A percentile compares a stretch with the other conserved stretches of the same genome.
Conservation (phyloP, 2,113 vertebrate species). For the Ellobius talpinus region DNA sequence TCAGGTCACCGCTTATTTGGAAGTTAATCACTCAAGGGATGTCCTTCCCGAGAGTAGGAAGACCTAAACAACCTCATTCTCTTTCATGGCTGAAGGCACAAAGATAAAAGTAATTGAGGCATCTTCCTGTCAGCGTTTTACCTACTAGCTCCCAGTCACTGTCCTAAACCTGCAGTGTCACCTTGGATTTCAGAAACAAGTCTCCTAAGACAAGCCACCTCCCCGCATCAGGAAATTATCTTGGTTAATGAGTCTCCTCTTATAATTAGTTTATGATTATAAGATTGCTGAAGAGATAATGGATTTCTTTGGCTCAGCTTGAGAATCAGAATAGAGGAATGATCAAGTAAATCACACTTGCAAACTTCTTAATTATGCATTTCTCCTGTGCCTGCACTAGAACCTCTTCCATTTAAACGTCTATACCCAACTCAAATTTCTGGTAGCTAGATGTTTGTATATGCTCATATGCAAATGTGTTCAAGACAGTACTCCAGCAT, state of each 20-base stretch:
- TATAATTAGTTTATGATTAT: not conserved
- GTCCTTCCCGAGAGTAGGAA: not conserved
- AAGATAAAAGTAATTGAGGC: not conserved
- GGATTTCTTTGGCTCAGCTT: not conserved
- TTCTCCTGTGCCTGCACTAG: not conserved
- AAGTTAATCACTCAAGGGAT: not conserved
- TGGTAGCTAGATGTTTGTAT: not conserved
- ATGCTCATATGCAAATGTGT: not conserved
- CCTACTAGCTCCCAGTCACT: not conserved
- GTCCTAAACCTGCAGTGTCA: not conserved
- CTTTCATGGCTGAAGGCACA: conserved; percentile 21
- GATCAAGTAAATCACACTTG: not conserved
- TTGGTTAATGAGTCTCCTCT: not conserved
- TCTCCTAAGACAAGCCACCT: too few relatives aligned
- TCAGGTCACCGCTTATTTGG: not conserved
- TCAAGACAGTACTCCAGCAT: not conserved
- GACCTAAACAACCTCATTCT: not conserved
- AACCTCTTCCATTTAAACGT: too few relatives aligned
- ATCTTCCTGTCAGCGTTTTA: conserved; percentile 8
- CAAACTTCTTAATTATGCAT: not conserved
- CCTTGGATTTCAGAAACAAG: not conserved
- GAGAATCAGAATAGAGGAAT: not conserved
- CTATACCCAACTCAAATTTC: not conserved
- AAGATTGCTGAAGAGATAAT: not conserved
- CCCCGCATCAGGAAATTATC: not conserved